phyloP scores from a whole-genome alignment of 2,888 invertebrate species.

The Xestia ashworthii region DNA sequence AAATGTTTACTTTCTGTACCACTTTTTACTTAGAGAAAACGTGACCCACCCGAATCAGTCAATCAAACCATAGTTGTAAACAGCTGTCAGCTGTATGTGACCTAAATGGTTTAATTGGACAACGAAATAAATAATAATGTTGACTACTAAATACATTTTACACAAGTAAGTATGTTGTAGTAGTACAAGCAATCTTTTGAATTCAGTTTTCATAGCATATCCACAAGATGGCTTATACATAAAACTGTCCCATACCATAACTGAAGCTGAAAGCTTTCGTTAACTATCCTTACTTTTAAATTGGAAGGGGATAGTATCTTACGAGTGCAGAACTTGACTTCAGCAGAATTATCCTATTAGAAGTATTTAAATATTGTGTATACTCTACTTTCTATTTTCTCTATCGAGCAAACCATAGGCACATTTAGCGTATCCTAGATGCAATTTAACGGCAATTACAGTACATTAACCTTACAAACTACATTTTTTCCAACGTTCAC shows the following conservation, averaged over 20 bases:
- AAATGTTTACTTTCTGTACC: not conserved
- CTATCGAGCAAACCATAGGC: not conserved
- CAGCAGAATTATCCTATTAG: not conserved
- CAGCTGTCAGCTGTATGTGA: not conserved
- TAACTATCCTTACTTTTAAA: no score
- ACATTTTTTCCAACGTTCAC: conserved; percentile 10
- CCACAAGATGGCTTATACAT: not conserved
- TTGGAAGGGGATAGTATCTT: no score
- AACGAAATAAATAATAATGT: not conserved
- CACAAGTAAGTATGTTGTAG: not conserved
- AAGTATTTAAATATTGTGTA: not conserved
- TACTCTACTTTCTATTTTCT: not conserved
- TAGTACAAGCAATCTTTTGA: not conserved
- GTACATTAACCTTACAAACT: conserved; percentile 24
- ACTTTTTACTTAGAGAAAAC: not conserved
- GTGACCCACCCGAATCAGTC: conserved; percentile 23
- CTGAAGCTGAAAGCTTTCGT: no score
- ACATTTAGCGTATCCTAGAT: not conserved
- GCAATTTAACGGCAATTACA: conserved; percentile 13
- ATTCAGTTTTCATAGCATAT: no score
- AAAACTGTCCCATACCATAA: not conserved
- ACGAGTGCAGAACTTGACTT: not conserved
- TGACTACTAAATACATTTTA: not conserved
- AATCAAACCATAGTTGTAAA: conserved; percentile 10
- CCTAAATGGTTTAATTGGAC: not conserved